Evolutionary conservation across 2,888 invertebrate genomes (phyloP), one percentile per base, ranked within the genome.

Genomic region (Drosophila antonietae): DNA sequence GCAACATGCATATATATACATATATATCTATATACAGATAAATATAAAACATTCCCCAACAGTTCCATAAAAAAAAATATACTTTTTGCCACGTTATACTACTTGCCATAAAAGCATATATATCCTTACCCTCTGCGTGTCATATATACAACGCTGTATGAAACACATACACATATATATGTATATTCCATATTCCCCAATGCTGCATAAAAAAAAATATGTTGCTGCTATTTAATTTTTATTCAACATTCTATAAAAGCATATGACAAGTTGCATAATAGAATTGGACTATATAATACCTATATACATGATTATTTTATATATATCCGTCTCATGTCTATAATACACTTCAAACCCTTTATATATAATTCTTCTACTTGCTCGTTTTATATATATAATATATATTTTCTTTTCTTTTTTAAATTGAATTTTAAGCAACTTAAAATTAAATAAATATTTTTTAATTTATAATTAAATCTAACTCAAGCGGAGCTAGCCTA

Each of bases 51-150:
- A 49, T 31, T 49, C 28, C 46, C 47, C 47, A n/a, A 31, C n/a
- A 49, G 47, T 49, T 49, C 47, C 47, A 49, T 49, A 49, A 47
- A 49, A 47, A 47, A 47, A 31, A 15, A 39, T 14, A 39, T 49
- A 14, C 47, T 49, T 31, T 31, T n/a, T 31, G 47, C 47, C 28
- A 28, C 46, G 23, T 23, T 46, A 46, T 23, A 46, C 46, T 46
- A 46, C 47, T 49, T 28, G 47, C 28, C 47, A 49, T n/a, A 49
- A 31, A 31, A 31, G 47, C 44, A 44, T 9, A 41, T 41, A 18
- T 18, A 41, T 18, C 18, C 46, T 46, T 15, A 4, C 23, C 28
- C 28, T 14, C 23, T 8, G 14, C 8, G 20, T 41, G 43, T 10
- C 28, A 28, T 49, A 46, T 12, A 23, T 7, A 7, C 10, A 12